Base-by-base conservation (phyloP, 1,140 invertebrate species). In the Lithobius niger region DNA sequence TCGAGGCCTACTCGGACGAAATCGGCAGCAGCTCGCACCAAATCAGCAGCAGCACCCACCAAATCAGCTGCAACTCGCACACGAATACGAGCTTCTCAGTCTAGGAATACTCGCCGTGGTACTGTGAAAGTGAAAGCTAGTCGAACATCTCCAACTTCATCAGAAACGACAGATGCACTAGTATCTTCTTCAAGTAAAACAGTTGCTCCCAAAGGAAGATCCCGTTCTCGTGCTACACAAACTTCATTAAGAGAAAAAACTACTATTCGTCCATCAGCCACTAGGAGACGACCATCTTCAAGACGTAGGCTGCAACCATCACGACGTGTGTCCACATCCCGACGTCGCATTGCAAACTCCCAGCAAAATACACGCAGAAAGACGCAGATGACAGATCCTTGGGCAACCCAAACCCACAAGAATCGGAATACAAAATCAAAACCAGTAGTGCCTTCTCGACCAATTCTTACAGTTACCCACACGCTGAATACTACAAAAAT, bases 401-500 rank as follows among this genome's bases (percentile, higher is more conserved):
- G 44, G 44, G 44, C 15, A 47, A 18, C 44, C 6, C 6, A 22
- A 47, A 18, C 44, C 6, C 10, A 36, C 10, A 47, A 18, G 10
- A 47, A 21, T 10, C 15, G 44, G 22, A 47, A 6, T 6, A 47
- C 15, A 22, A 15, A 50, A 50, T 13, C 27, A 25, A 27, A 26
- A 3, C 48, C 13, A 10, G 27, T 10, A 13, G 24, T 6, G 13
- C 27, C 25, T 2, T 24, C 25, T 3, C 40, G 2, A 2, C 15
- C 52, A 3, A 16, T 31, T 28, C 21, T 55, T 3, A 55, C 54
- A 6, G 44, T 55, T 25, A 55, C 54, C 4, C 43, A 55, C 36
- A 36, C 45, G 3, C 3, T 50, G 27, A 55, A 55, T 49, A 49
- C 54, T 6, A 55, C 44, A 27, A 55, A 55, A 55, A 26, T 55